Percentiles rank a stretch among this genome's conserved stretches.
These are phyloP conservation scores for Harpegnathos saltator DNA, from an alignment of 1,140 invertebrate species.

Conservation along the genomic window DNA sequence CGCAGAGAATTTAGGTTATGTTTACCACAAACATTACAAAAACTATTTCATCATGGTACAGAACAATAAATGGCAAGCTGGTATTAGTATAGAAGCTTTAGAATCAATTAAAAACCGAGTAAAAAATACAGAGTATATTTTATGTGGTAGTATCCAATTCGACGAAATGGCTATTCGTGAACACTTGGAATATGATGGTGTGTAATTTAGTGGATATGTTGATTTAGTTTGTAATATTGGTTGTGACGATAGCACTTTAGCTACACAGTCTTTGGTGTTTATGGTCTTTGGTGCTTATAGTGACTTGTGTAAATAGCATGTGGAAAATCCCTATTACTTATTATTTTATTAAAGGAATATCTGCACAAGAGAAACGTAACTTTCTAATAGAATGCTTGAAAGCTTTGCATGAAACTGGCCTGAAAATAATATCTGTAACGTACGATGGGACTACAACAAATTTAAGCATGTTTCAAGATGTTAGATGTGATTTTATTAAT, in stretches of 20 bases:
- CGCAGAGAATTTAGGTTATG: not conserved
- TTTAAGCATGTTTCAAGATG: not conserved
- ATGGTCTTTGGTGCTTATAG: not conserved
- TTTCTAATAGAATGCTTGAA: no score
- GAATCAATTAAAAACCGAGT: not conserved
- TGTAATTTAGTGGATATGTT: not conserved
- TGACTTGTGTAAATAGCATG: not conserved
- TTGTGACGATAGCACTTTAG: not conserved
- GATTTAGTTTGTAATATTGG: not conserved
- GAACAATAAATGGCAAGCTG: not conserved
- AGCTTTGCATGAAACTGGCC: not conserved
- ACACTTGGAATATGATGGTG: not conserved
- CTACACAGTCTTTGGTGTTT: no score
- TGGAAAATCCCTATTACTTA: conserved; percentile 4
- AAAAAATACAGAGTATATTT: no score
- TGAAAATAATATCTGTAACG: not conserved
- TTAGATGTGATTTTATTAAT: not conserved
- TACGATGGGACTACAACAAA: not conserved
- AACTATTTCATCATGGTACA: conserved; percentile 15
- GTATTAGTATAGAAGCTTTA: not conserved
- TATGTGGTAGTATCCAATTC: no score
- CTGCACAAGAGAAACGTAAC: not conserved
- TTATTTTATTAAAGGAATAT: not conserved
- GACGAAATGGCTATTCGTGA: not conserved
- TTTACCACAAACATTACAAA: not conserved